Evolutionary conservation across 2,113 vertebrate genomes (phyloP).

Genomic region (Chionomys nivalis): DNA sequence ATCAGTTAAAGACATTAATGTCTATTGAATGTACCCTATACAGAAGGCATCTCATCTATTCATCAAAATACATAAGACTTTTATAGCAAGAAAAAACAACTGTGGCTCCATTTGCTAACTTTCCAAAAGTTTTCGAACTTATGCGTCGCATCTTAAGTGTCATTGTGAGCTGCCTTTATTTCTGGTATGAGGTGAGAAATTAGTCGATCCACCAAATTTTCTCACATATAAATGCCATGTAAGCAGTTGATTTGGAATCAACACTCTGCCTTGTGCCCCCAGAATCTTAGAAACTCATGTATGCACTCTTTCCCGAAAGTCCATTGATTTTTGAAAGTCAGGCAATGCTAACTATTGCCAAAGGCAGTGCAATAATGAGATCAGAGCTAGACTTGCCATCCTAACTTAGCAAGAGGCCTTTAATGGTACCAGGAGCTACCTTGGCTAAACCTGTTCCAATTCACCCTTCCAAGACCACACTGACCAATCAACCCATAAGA

Average conservation of each 20-base stretch:
- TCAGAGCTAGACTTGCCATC: neutral
- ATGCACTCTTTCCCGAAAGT: neutral
- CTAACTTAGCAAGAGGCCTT: conserved; percentile 36
- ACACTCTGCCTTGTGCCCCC: neutral
- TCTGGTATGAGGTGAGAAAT: neutral
- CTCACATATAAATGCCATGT: neutral
- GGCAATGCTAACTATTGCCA: neutral
- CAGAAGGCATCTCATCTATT: neutral
- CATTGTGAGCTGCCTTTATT: neutral
- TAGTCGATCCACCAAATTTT: neutral
- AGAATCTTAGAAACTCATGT: neutral
- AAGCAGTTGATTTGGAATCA: neutral
- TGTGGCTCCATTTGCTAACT: neutral
- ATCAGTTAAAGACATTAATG: conserved; percentile 12
- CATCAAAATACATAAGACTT: neutral
- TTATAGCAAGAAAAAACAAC: neutral
- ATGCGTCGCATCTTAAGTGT: neutral
- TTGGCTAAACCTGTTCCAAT: conserved; percentile 27
- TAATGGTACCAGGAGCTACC: neutral
- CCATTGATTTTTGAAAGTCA: conserved; percentile 1
- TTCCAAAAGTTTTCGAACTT: neutral
- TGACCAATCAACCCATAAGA: neutral
- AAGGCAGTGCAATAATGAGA: neutral
- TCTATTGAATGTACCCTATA: neutral
- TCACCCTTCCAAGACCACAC: neutral